These are phyloP conservation scores for Columba janthina DNA, from an alignment of 2,113 vertebrate genomes.

Conservation along the genomic window DNA sequence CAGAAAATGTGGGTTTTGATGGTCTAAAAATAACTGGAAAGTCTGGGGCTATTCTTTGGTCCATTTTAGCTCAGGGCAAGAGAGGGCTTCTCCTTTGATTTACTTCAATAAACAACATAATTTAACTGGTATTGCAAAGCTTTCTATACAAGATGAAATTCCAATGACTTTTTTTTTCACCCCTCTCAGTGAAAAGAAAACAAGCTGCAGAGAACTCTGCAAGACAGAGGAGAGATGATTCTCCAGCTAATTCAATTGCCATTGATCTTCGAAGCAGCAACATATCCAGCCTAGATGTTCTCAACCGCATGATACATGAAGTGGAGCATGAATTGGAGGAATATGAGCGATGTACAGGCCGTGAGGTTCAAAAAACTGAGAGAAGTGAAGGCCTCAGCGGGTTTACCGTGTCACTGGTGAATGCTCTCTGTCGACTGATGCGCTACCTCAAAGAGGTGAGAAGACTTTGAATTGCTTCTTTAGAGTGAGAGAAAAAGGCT, in stretches of 20 bases:
- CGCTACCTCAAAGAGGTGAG: slow-evolving; percentile 86
- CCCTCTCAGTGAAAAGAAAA: slow-evolving; percentile 70
- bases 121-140: not conserved
- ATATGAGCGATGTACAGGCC: slow-evolving; percentile 77
- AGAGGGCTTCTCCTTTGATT: not conserved
- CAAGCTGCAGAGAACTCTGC: not conserved
- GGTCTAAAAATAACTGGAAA: not conserved
- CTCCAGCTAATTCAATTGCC: slow-evolving; percentile 48
- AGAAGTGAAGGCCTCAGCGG: slow-evolving; percentile 79
- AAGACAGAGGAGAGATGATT: slow-evolving; percentile 18
- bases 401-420: slow-evolving; percentile 88
- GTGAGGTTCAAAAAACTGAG: slow-evolving; percentile 42
- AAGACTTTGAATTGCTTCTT: not conserved
- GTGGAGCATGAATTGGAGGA: slow-evolving; percentile 85
- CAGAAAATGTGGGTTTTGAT: not conserved
- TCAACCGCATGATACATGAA: slow-evolving; percentile 84
- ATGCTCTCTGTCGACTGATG: slow-evolving; percentile 82
- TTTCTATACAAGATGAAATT: not conserved
- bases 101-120: not conserved
- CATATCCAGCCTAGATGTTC: slow-evolving; percentile 79
- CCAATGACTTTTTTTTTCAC: not conserved
- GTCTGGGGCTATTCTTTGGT: not conserved
- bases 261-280: slow-evolving; percentile 57
- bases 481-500: not conserved
- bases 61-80: not conserved